Evolutionary conservation across 2,113 vertebrate genomes (phyloP).

Genomic region (Ciconia stormi): DNA sequence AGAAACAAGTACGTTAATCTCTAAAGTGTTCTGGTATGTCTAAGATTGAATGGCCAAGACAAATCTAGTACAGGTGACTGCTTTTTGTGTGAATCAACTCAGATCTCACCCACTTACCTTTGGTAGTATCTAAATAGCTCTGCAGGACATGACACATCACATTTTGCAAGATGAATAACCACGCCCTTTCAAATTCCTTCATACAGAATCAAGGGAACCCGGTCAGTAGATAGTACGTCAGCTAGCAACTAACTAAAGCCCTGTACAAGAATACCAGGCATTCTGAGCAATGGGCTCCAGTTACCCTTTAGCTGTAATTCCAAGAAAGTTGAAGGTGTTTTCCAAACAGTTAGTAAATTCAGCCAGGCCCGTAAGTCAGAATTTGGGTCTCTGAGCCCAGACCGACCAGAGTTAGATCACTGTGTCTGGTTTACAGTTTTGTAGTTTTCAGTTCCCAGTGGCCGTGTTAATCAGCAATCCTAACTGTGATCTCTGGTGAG

Average conservation of each 20-base stretch:
- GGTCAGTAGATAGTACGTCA: neutral
- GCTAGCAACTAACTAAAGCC: neutral
- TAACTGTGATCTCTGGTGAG: neutral
- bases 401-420: neutral
- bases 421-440: neutral
- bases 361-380: neutral
- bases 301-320: neutral
- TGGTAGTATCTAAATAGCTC: neutral
- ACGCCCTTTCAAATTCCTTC: neutral
- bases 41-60: neutral
- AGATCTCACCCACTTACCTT: neutral
- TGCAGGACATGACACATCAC: neutral
- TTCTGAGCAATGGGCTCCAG: neutral
- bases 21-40: neutral
- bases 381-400: neutral
- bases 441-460: neutral
- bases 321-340: neutral
- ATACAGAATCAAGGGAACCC: neutral
- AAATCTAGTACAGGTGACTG: neutral
- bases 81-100: neutral
- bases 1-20: neutral
- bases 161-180: neutral
- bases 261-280: neutral
- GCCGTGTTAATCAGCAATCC: neutral
- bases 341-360: neutral